A percentile compares a stretch with the other conserved stretches of the same genome.
These are phyloP conservation scores for Acrossocheilus fasciatus DNA, from an alignment of 2,797 vertebrate genomes.

Conservation along the genomic window DNA sequence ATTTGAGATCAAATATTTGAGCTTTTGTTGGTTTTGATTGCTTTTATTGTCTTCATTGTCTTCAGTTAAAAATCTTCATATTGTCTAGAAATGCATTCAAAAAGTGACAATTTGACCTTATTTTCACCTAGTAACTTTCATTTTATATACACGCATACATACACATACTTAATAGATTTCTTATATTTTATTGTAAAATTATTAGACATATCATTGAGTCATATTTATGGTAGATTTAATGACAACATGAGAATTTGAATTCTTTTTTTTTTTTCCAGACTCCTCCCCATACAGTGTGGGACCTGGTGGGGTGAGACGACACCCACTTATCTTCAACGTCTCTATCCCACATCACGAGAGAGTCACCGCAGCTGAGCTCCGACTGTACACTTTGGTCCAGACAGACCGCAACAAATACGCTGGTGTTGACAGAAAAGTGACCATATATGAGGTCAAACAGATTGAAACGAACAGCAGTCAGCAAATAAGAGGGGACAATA, in stretches of 20 bases:
- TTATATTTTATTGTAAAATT: no score
- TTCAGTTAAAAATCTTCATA: no score
- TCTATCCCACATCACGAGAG: constrained; percentile 93
- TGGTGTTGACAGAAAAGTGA: constrained; percentile 90
- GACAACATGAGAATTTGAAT: neutral
- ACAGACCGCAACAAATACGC: constrained; percentile 86
- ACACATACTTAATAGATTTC: no score
- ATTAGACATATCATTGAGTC: neutral
- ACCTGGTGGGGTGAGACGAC: constrained; percentile 82
- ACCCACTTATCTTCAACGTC: constrained; percentile 93
- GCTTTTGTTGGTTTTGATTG: no score
- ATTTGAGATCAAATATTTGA: no score
- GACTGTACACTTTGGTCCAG: constrained; percentile 92
- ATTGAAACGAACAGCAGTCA: constrained; percentile 58
- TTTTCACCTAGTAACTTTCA: neutral
- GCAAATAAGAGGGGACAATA: constrained; percentile 54
- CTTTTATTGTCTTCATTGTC: no score
- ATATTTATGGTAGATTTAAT: neutral
- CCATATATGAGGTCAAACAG: constrained; percentile 84
- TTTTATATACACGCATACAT: neutral
- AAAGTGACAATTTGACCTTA: neutral
- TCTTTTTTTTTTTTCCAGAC: constrained; percentile 75
- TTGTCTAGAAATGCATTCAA: neutral
- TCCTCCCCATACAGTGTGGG: constrained; percentile 79
- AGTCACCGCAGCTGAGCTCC: constrained; percentile 89